Base-by-base conservation (phyloP, 2,797 vertebrate genomes). In the Anableps anableps region DNA sequence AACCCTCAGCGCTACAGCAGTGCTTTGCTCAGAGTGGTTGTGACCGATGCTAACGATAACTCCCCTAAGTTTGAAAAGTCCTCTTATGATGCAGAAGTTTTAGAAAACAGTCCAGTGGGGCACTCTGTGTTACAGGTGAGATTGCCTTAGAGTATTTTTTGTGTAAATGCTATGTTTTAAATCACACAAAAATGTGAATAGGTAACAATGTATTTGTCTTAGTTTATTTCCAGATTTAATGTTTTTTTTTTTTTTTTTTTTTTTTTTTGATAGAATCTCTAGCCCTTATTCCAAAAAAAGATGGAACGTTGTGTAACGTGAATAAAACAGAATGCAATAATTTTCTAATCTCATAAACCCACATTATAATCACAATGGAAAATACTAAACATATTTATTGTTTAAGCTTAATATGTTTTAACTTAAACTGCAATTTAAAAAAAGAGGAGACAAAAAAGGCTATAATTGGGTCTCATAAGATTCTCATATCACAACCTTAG, bases 111-210 rank as follows among this genome's bases (percentile, higher is more conserved):
- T 92, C 98, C 99, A 0, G 92, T 97, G 31, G 99, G 98, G 26
- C 97, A 99, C 93, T 99, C 99, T 0, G 97, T 99, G 80, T 94
- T 99, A 79, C 99, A 99, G 98, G 99, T 99, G 90, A 96, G 89
- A 77, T 41, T 50, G 50, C 1, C 21, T 41, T 9, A 8, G 21
- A 76, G 62, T 6, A 31, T 62, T 13, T 34, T 38, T 36, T 47
- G 21, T 71, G 64, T 14, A 51, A n/a, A 76, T 14, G 45, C 47
- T 17, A 3, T 14, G 29, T 45, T 73, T 84, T 14, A 64, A 62
- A 68, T 75, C 16, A 70, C 62, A 41, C 53, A 72, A n/a, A 76
- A 74, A 53, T 79, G 38, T 31, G 82, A 43, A 43, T 6, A 26
- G 66, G 14, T 5, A 71, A 70, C 47, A 38, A 13, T 58, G 62